Base-by-base conservation (phyloP, 2,888 invertebrate genomes). In the Idaea dimidiata region DNA sequence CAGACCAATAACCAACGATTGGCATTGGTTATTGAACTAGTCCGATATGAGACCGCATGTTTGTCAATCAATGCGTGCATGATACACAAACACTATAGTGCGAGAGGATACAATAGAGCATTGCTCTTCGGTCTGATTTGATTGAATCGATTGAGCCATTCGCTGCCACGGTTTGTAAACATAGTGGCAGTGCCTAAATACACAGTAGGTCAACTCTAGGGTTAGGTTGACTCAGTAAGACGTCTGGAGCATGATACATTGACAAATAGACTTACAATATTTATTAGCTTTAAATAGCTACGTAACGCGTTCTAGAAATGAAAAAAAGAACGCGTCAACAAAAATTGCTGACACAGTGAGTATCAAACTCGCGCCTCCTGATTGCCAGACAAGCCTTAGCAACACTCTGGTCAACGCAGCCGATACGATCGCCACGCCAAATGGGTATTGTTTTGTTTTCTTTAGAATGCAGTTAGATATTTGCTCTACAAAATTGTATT, bases 121-220 rank as follows among this genome's bases (percentile, higher is more conserved):
- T 66, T 58, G 67, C 67, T 24, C 24, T 66, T 62, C 64, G 65
- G 58, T 70, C 72, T 68, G 63, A 73, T 77, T 78, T 71, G 64
- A 71, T 61, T 71, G 67, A 76, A 79, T 79, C 80, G 74, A 79
- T 79, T 72, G 66, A 66, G 62, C 64, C 63, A 57, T 60, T 67
- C 76, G 77, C 79, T 76, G 70, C 72, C 74, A 55, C 58, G 17
- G 59, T 59, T 17, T 60, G 56, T 58, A 56, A 58, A 65, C 59
- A 43, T 43, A 43, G 32, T 32, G 57, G 53, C 59, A 59, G 54
- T 10, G 24, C 24, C 24, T 24, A 8, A 17, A 54, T 55, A 55
- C 60, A 65, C 59, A 65, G 66, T 60, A 54, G 58, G 33, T 33
- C n/a, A 53, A 17, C 53, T 24, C 24, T 24, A 24, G 5, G 24